phyloP scores from a whole-genome alignment of 1,140 invertebrate genomes.

The Diabrotica virgifera region DNA sequence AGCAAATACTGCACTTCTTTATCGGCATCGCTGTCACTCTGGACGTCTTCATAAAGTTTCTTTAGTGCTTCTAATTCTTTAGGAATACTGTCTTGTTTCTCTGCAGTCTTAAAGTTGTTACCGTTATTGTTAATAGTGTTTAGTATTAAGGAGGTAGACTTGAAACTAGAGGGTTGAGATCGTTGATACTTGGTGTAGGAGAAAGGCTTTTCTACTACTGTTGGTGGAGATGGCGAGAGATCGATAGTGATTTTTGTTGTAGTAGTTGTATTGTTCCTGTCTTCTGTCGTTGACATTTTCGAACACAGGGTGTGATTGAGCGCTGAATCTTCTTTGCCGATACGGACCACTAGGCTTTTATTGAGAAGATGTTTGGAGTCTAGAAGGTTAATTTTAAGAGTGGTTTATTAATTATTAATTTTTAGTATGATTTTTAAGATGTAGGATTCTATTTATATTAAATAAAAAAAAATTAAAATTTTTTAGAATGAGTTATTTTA shows the following conservation, averaged over 20 bases:
- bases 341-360: slow-evolving; percentile 47
- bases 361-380: slow-evolving; percentile 44
- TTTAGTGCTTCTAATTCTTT: slow-evolving; percentile 45
- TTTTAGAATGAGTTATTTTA: no score
- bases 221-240: slow-evolving; percentile 44
- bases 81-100: slow-evolving; percentile 29
- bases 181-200: slow-evolving; percentile 33
- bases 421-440: no score
- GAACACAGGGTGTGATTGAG: slow-evolving; percentile 41
- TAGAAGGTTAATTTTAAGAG: slow-evolving; percentile 26
- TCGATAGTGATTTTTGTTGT: slow-evolving; percentile 51
- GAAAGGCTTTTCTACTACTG: slow-evolving; percentile 20
- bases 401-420: no score
- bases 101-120: slow-evolving; percentile 9
- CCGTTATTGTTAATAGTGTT: slow-evolving; percentile 40
- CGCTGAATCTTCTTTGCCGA: slow-evolving; percentile 40
- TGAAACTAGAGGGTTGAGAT: slow-evolving; percentile 43
- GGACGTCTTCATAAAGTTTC: slow-evolving; percentile 46
- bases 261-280: slow-evolving; percentile 40
- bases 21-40: slow-evolving; percentile 48
- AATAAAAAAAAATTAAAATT: no score
- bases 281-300: slow-evolving; percentile 41
- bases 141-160: slow-evolving; percentile 47
- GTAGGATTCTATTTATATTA: no score
- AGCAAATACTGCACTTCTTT: slow-evolving; percentile 50